Evolutionary conservation across 2,797 vertebrate genomes (phyloP).

Genomic region (Crocidura indochinensis): DNA sequence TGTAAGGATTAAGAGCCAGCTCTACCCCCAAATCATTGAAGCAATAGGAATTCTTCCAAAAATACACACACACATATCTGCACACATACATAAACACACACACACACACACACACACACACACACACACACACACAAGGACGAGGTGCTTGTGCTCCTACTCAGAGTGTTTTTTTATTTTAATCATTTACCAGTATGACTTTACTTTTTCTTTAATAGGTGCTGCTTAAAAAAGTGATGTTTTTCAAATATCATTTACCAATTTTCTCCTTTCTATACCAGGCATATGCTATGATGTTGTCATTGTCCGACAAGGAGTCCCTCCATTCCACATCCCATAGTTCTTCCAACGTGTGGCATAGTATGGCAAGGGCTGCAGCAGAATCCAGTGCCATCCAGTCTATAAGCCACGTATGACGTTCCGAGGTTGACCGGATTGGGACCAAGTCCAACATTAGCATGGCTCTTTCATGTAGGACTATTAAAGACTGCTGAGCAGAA

Average conservation of each 20-base stretch:
- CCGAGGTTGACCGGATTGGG: slow-evolving; percentile 90
- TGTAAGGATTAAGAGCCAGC: neutral
- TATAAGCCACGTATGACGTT: slow-evolving; percentile 98
- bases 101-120: neutral
- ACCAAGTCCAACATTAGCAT: slow-evolving; percentile 92
- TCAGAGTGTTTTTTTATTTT: neutral
- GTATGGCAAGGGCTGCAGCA: slow-evolving; percentile 95
- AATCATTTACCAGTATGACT: neutral
- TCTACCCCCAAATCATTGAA: neutral
- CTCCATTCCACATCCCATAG: slow-evolving; percentile 94
- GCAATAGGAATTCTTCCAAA: neutral
- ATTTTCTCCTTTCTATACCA: slow-evolving; percentile 85
- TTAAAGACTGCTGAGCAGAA: slow-evolving; percentile 97
- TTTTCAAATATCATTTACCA: slow-evolving; percentile 46
- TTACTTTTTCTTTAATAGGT: neutral
- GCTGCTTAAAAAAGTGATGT: neutral
- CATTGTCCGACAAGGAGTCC: slow-evolving; percentile 98
- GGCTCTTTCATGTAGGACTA: slow-evolving; percentile 91
- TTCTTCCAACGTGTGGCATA: slow-evolving; percentile 98
- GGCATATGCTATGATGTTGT: slow-evolving; percentile 99
- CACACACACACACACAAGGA: neutral
- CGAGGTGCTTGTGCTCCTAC: neutral
- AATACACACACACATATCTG: too few species aligned
- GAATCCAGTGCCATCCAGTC: slow-evolving; percentile 98
- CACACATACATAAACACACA: too few species aligned